Percentiles rank a stretch among this genome's conserved stretches.
Conservation (phyloP, 2,797 vertebrate genomes). For the Chaetodon trifasciatus region DNA sequence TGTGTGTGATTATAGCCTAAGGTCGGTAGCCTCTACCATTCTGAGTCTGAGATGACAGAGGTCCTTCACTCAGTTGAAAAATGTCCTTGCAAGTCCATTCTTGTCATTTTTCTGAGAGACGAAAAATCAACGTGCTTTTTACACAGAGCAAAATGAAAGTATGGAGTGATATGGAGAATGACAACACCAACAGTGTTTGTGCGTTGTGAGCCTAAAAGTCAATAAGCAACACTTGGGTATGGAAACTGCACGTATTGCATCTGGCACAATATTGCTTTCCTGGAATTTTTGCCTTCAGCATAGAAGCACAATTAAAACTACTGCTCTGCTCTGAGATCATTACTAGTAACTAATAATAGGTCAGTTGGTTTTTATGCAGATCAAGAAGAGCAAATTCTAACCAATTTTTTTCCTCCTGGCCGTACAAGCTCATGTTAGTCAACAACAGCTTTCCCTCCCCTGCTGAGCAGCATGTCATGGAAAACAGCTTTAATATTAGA, state of each 20-base stretch:
- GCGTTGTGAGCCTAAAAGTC: conserved; percentile 6
- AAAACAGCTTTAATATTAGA: conserved; percentile 84
- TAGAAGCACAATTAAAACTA: neutral
- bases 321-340: conserved; percentile 1
- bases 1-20: conserved; percentile 73
- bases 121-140: conserved; percentile 63
- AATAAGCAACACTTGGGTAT: neutral
- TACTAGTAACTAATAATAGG: neutral
- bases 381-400: conserved; percentile 27
- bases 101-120: conserved; percentile 74
- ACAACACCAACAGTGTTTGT: conserved; percentile 17
- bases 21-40: conserved; percentile 64
- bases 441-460: conserved; percentile 62
- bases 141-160: conserved; percentile 54
- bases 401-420: conserved; percentile 9
- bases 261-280: neutral
- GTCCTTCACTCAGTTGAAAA: conserved; percentile 76
- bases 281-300: conserved; percentile 2
- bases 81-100: conserved; percentile 81
- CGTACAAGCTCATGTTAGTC: conserved; percentile 34
- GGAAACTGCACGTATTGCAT: conserved; percentile 1
- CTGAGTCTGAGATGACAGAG: conserved; percentile 78
- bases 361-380: conserved; percentile 33
- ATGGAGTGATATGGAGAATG: neutral
- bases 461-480: conserved; percentile 70